phyloP scores from a whole-genome alignment of 2,113 vertebrate genomes.

The Pseudopipra pipra region DNA sequence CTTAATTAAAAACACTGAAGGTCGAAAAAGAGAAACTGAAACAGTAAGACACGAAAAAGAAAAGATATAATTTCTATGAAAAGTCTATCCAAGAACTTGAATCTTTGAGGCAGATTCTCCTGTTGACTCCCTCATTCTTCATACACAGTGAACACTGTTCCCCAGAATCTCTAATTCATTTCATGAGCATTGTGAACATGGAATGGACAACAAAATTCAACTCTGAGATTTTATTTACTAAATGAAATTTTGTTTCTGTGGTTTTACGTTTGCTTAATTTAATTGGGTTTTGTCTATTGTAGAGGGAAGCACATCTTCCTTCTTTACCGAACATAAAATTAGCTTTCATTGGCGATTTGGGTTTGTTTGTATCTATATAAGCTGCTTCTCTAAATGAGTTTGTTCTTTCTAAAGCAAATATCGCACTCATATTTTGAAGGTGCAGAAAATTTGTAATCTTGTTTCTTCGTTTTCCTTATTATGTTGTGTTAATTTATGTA shows the following conservation, averaged over 20 bases:
- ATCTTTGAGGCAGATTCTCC: not conserved
- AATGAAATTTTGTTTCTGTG: slow-evolving; percentile 52
- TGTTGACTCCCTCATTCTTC: not conserved
- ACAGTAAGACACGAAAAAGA: not conserved
- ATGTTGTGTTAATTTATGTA: slow-evolving; percentile 77
- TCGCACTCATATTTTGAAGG: slow-evolving; percentile 73
- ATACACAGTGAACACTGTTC: not conserved
- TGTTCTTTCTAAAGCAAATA: slow-evolving; percentile 77
- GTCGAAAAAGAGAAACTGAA: not conserved
- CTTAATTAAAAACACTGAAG: not conserved
- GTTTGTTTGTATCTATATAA: slow-evolving; percentile 71
- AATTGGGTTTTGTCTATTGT: slow-evolving; percentile 65
- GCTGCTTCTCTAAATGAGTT: slow-evolving; percentile 70
- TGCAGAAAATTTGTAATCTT: slow-evolving; percentile 77
- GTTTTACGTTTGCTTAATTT: slow-evolving; percentile 64
- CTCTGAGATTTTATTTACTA: slow-evolving; percentile 42
- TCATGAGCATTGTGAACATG: not conserved
- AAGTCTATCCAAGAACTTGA: not conserved
- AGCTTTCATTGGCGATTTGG: slow-evolving; percentile 69
- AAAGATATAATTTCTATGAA: not conserved
- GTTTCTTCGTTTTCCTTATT: slow-evolving; percentile 76
- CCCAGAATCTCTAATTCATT: not conserved
- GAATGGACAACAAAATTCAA: slow-evolving; percentile 27
- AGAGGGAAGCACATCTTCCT: slow-evolving; percentile 60
- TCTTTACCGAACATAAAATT: slow-evolving; percentile 69